Evolutionary conservation across 2,113 vertebrate genomes (phyloP).

Genomic region (Stigmatopora nigra): DNA sequence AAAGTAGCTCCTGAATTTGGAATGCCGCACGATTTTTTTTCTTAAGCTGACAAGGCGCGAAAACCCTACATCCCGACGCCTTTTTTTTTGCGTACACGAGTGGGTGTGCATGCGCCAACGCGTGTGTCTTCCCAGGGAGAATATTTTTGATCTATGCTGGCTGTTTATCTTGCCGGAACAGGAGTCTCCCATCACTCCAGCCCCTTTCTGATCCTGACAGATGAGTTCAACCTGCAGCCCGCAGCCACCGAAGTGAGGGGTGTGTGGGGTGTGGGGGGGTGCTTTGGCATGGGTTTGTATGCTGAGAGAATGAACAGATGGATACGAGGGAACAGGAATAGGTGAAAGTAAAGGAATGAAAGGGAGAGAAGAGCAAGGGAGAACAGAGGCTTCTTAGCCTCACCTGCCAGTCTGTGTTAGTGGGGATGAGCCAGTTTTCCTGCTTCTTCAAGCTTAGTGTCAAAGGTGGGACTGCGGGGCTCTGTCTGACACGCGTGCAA

Average conservation of each 20-base stretch:
- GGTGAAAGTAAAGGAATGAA: slow-evolving; percentile 41
- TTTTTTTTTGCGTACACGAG: slow-evolving; percentile 18
- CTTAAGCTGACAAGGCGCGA: slow-evolving; percentile 55
- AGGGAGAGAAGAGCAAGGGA: slow-evolving; percentile 48
- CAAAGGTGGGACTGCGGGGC: slow-evolving; percentile 65
- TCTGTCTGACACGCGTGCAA: slow-evolving; percentile 44
- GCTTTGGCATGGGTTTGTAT: neutral
- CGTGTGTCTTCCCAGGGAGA: slow-evolving; percentile 39
- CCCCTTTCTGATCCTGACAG: slow-evolving; percentile 70
- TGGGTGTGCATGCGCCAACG: slow-evolving; percentile 42
- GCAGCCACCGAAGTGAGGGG: slow-evolving; percentile 46
- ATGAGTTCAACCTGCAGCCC: slow-evolving; percentile 63
- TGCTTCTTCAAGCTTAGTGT: slow-evolving; percentile 68
- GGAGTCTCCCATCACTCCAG: slow-evolving; percentile 64
- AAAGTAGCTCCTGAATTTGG: slow-evolving; percentile 49
- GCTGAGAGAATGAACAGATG: slow-evolving; percentile 43
- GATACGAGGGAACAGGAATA: slow-evolving; percentile 48
- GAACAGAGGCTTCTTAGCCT: slow-evolving; percentile 58
- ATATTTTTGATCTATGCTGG: slow-evolving; percentile 60
- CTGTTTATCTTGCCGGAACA: slow-evolving; percentile 71
- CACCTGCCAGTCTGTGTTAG: slow-evolving; percentile 70
- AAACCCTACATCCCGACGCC: slow-evolving; percentile 44
- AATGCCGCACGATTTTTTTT: slow-evolving; percentile 43
- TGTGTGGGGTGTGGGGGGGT: neutral
- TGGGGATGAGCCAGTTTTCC: slow-evolving; percentile 59